Evolutionary conservation across 2,888 invertebrate genomes (phyloP).

Genomic region (Agriopis leucophaearia): DNA sequence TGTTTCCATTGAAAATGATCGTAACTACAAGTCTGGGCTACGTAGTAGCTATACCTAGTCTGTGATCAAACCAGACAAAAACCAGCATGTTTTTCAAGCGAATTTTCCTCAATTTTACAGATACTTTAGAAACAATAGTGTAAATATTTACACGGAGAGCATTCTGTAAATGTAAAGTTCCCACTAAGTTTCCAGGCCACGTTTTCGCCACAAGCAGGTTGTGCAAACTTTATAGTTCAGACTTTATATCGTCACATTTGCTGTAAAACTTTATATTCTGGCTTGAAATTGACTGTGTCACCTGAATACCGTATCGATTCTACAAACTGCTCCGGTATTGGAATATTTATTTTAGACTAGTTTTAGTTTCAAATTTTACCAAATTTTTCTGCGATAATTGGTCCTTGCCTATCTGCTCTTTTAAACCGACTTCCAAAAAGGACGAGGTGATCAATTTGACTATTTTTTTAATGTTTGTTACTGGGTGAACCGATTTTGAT

Average conservation of each 20-base stretch:
- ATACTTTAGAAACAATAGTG: background rate
- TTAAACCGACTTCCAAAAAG: too few species aligned
- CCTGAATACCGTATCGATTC: constrained; percentile 18
- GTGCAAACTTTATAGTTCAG: constrained; percentile 19
- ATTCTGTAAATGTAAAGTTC: background rate
- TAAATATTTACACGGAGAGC: constrained; percentile 7
- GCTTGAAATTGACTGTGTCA: constrained; percentile 20
- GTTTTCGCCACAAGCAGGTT: constrained; percentile 14
- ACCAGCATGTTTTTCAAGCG: background rate
- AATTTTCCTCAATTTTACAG: background rate
- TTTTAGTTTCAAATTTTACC: too few species aligned
- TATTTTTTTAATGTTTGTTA: too few species aligned
- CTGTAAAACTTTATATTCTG: constrained; percentile 28
- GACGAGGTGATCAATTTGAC: too few species aligned
- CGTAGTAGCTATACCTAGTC: too few species aligned
- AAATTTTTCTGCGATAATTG: too few species aligned
- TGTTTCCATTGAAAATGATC: too few species aligned
- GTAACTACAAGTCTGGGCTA: too few species aligned
- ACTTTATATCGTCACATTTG: constrained; percentile 26
- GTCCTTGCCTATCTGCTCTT: too few species aligned
- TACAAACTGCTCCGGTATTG: constrained; percentile 6
- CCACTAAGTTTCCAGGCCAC: constrained; percentile 16
- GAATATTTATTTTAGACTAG: background rate
- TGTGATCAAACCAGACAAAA: background rate
- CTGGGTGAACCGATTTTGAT: too few species aligned